Evolutionary conservation across 2,113 vertebrate species (phyloP), one percentile per base, ranked within the genome.

Genomic region (Macquaria ambigua): DNA sequence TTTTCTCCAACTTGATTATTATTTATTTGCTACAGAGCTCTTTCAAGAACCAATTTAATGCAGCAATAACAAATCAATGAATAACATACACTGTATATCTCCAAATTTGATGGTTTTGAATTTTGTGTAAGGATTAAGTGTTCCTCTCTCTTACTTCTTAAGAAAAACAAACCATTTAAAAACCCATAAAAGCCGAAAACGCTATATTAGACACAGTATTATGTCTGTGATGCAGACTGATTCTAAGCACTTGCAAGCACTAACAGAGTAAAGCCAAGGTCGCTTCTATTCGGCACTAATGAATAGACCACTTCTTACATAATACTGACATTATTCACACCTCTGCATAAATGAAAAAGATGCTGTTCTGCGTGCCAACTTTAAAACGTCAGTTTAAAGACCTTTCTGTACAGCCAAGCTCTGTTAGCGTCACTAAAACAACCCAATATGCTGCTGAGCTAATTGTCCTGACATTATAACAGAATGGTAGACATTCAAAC

Each of bases 291-390:
- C 21, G 59, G 55, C 21, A 5, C 12, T 59, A 50, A 68, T 73
- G 67, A 90, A 84, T 28, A 39, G 46, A 74, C 4, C 25, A n/a
- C 1, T 3, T 72, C 43, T 89, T 92, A 61, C 75, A 48, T 80
- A 87, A 92, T 43, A 15, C 74, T 85, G 89, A 89, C 89, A 81
- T 90, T 84, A 87, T 85, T 88, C 83, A 90, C 86, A 78, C 90
- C 83, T 72, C 55, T 46, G 66, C 82, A 83, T 68, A n/a, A 37
- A 86, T 72, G 31, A 31, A 80, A 52, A 37, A 82, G 15, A 86
- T 56, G 76, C 2, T 10, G 6, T 77, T 64, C 48, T 73, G 61
- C 39, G 77, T 62, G 82, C 67, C 67, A 75, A n/a, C 67, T 53
- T 74, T 20, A 34, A 55, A 87, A 83, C 46, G 83, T 69, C 62